These are phyloP conservation scores for Novumbra hubbsi DNA, from an alignment of 2,797 vertebrate genomes.

Conservation along the genomic window DNA sequence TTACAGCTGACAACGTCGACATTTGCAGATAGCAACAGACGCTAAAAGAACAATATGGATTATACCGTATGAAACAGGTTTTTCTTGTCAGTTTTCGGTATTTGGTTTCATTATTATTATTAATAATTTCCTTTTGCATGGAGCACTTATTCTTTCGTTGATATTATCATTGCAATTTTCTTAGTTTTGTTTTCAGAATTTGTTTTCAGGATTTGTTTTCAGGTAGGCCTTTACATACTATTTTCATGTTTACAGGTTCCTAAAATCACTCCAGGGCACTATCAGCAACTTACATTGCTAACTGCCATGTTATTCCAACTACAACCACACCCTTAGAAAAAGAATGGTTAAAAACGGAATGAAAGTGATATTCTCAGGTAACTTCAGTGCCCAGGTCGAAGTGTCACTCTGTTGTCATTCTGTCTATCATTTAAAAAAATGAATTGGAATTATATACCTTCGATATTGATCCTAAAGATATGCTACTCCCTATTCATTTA, in stretches of 20 bases:
- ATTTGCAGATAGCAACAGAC: constrained; percentile 63
- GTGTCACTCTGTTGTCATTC: constrained; percentile 65
- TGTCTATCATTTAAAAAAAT: constrained; percentile 31
- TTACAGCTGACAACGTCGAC: constrained; percentile 62
- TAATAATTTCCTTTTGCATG: constrained; percentile 67
- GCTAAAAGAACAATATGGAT: constrained; percentile 59
- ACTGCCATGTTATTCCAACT: constrained; percentile 59
- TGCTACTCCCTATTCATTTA: constrained; percentile 31
- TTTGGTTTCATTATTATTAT: constrained; percentile 31
- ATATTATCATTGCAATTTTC: constrained; percentile 47
- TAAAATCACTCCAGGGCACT: constrained; percentile 57
- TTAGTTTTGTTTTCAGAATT: constrained; percentile 19
- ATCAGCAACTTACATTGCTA: constrained; percentile 61
- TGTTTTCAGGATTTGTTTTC: constrained; percentile 48
- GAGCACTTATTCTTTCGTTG: constrained; percentile 78
- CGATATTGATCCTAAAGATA: constrained; percentile 40
- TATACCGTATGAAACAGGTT: constrained; percentile 41
- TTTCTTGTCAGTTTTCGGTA: constrained; percentile 33
- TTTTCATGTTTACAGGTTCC: constrained; percentile 72
- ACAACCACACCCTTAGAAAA: constrained; percentile 61
- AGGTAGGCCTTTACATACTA: constrained; percentile 51
- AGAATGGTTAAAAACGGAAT: constrained; percentile 69
- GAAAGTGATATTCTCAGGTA: constrained; percentile 80
- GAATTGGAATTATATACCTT: constrained; percentile 4
- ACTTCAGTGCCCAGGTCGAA: constrained; percentile 73